Evolutionary conservation across 2,797 vertebrate genomes (phyloP), one percentile per base, ranked within the genome.

Genomic region (Sarcoramphus papa): DNA sequence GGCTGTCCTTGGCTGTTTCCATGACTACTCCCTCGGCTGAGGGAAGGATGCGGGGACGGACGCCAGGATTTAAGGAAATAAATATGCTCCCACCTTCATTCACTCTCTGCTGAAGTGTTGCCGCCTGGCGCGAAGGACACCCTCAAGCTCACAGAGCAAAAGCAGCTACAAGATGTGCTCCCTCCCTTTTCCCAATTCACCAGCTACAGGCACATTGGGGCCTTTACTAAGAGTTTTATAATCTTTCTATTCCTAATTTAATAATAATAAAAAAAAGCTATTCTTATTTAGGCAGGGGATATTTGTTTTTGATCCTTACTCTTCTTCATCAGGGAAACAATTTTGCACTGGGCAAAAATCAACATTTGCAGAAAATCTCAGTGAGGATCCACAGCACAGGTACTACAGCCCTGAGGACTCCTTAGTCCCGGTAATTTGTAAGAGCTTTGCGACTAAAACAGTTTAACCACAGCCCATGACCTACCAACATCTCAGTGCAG

Each of bases 1-100:
- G 68, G 48, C 68, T 94, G 92, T 96, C 94, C 90, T 93, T 95
- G 85, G 74, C 74, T 93, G 96, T 97, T 96, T 93, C 96, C 96
- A 97, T 97, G 95, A 94, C 92, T 96, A 97, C 93, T 97, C 45
- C 59, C 47, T 75, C 9, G 0, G 79, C 73, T 82, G 63, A 93
- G 59, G 60, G n/a, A 90, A 88, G 63, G 87, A 76, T 70, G 41
- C 14, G 0, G 75, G 88, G 80, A 95, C 21, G 10, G 70, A 85
- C 1, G 51, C 84, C 77, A 95, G 81, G 31, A 92, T 93, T 89
- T 85, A 84, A 93, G 84, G 89, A 91, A 91, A 95, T 85, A 96
- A 93, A 94, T 96, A 88, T 77, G 48, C 75, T 96, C 81, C 91
- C 78, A 92, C 92, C 94, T 97, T 89, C 87, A 60, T 74, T 95